A percentile compares a stretch with the other conserved stretches of the same genome.
Evolutionary conservation across 2,113 vertebrate species (phyloP).

Genomic region (Scytalopus superciliaris): DNA sequence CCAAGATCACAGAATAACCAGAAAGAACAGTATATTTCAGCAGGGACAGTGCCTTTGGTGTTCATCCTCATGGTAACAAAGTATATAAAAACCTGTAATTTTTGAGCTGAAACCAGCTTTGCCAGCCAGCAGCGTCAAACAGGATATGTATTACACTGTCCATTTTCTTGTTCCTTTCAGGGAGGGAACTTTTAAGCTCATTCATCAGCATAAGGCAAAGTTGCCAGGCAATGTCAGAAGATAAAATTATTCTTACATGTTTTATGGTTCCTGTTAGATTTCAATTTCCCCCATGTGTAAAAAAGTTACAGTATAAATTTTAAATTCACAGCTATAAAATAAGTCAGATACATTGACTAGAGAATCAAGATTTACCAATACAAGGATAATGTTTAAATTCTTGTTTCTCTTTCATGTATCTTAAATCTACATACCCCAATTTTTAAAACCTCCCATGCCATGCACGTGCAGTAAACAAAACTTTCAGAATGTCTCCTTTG

Average conservation of each 20-base stretch:
- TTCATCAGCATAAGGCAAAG: neutral
- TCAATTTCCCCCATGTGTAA: neutral
- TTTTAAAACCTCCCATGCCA: neutral
- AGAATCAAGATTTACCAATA: neutral
- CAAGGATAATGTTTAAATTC: neutral
- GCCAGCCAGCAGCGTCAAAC: neutral
- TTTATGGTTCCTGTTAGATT: neutral
- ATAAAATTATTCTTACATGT: neutral
- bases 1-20: neutral
- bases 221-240: neutral
- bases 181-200: neutral
- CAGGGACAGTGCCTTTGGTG: neutral
- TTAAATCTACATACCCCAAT: neutral
- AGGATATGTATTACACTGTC: neutral
- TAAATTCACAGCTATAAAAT: neutral
- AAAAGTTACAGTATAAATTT: neutral
- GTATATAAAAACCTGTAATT: neutral
- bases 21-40: neutral
- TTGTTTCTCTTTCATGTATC: neutral
- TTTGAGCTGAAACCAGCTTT: neutral
- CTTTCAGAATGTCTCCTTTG: neutral
- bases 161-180: neutral
- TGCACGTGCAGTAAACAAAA: neutral
- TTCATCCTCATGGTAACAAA: neutral
- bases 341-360: neutral